A percentile compares a stretch with the other conserved stretches of the same genome.
These are phyloP conservation scores for Actenoides lindsayi DNA, from an alignment of 2,113 vertebrate genomes.

Conservation along the genomic window DNA sequence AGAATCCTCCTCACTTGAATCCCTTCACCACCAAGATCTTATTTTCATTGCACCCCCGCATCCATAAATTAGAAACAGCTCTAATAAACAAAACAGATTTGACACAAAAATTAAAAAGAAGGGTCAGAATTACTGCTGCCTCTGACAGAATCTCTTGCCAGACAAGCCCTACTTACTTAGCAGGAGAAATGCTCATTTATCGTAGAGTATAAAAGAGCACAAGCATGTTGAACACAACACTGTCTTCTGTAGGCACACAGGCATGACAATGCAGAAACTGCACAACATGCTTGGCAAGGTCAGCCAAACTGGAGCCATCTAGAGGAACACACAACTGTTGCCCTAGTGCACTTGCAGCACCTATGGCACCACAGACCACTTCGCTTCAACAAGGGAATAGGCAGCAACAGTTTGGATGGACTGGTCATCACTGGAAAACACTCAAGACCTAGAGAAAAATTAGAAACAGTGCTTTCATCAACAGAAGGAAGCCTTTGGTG, in stretches of 20 bases:
- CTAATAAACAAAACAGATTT: neutral
- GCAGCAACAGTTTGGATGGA: neutral
- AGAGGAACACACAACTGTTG: neutral
- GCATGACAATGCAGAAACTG: neutral
- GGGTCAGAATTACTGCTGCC: neutral
- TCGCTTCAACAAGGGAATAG: neutral
- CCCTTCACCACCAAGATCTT: neutral
- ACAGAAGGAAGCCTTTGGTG: neutral
- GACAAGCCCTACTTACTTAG: neutral
- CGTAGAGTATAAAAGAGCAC: neutral
- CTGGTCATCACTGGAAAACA: neutral
- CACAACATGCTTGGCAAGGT: neutral
- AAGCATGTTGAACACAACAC: neutral
- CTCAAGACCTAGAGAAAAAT: neutral
- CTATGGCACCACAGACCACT: neutral
- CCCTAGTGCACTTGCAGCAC: fast-evolving
- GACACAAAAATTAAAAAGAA: neutral
- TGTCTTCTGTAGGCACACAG: neutral
- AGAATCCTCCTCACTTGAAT: neutral
- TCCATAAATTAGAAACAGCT: neutral
- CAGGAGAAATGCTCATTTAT: neutral
- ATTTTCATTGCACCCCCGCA: neutral
- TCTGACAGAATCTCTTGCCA: neutral
- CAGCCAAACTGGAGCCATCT: neutral
- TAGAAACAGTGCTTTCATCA: neutral